A percentile compares a stretch with the other conserved stretches of the same genome.
These are phyloP conservation scores for Archaeoteleia sp. DNA, from an alignment of 2,888 invertebrate genomes.

Conservation along the genomic window DNA sequence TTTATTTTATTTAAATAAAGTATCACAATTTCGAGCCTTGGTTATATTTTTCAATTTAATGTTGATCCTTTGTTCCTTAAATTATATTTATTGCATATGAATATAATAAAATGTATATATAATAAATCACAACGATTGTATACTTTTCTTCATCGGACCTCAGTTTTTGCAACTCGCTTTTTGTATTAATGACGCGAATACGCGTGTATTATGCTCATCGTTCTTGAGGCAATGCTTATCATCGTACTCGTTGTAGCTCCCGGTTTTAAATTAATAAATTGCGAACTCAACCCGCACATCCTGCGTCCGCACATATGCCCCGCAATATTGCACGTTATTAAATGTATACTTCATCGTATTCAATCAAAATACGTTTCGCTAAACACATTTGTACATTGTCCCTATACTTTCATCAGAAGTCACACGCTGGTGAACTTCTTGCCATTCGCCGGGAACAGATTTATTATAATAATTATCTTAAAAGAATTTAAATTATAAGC, in stretches of 20 bases:
- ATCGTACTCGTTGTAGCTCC: constrained; percentile 27
- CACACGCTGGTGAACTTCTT: no score
- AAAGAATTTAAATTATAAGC: no score
- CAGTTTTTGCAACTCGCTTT: no score
- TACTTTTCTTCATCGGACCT: background rate
- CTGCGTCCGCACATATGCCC: constrained; percentile 21
- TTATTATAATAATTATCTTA: no score
- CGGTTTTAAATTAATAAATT: constrained; percentile 47
- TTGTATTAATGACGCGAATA: constrained; percentile 7
- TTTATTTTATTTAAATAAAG: background rate
- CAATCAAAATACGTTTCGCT: constrained; percentile 34
- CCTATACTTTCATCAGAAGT: no score
- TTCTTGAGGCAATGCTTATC: constrained; percentile 25
- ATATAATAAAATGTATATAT: no score
- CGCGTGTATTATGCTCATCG: constrained; percentile 11
- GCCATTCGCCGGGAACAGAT: no score
- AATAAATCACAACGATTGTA: no score
- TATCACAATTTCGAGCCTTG: background rate
- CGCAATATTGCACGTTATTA: constrained; percentile 31
- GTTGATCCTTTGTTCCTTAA: no score
- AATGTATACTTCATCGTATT: constrained; percentile 29
- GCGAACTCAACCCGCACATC: constrained; percentile 39
- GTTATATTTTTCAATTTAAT: no score
- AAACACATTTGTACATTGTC: constrained; percentile 12
- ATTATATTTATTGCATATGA: no score